phyloP scores from a whole-genome alignment of 2,888 invertebrate species.

The Orthosia gracilis region DNA sequence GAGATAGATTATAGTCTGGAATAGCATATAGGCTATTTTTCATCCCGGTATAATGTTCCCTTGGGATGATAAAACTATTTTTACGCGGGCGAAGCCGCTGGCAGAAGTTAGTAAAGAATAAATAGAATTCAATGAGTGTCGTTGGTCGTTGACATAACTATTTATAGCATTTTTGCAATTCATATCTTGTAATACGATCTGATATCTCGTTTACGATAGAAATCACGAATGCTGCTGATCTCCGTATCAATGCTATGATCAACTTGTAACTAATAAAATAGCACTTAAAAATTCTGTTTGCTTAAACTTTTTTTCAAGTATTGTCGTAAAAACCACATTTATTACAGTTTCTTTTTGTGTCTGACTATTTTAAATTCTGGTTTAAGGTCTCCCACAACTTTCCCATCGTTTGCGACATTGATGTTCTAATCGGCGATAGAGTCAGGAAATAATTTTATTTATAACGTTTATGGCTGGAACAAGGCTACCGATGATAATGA shows the following conservation, averaged over 20 bases:
- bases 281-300: constrained; percentile 4
- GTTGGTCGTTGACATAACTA: neutral
- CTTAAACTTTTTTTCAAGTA: neutral
- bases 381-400: neutral
- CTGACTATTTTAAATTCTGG: neutral
- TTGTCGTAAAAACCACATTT: constrained; percentile 22
- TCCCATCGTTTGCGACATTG: neutral
- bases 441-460: neutral
- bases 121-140: neutral
- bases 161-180: constrained; percentile 20
- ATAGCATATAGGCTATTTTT: no score
- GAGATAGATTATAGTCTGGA: no score
- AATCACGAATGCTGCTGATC: constrained; percentile 8
- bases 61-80: no score
- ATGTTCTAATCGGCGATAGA: no score
- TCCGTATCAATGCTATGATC: constrained; percentile 3
- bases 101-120: neutral
- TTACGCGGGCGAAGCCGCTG: no score
- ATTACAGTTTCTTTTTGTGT: neutral
- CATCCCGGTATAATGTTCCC: no score
- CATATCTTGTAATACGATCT: constrained; percentile 18
- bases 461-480: neutral
- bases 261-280: constrained; percentile 24
- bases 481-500: neutral
- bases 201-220: constrained; percentile 5